phyloP scores from a whole-genome alignment of 2,113 vertebrate species.

The Spea bombifrons region DNA sequence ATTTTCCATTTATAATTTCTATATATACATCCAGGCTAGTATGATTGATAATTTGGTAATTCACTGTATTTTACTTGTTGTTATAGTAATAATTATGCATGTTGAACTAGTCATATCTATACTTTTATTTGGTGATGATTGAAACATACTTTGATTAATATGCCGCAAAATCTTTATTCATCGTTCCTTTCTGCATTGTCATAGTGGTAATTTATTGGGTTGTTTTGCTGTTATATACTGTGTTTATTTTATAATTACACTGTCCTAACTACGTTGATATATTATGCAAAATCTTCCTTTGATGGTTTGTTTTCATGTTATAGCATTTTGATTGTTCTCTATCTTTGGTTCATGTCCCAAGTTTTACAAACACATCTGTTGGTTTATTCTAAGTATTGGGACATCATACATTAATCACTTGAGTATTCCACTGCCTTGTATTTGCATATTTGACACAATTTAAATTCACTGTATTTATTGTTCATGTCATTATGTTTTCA shows the following conservation, averaged over 20 bases:
- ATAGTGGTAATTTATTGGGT: background rate
- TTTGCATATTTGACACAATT: background rate
- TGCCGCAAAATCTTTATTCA: background rate
- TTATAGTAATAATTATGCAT: too few species aligned
- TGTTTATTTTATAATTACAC: background rate
- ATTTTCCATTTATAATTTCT: too few species aligned
- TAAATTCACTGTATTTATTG: background rate
- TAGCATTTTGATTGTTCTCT: background rate
- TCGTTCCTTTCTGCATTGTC: background rate
- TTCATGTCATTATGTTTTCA: background rate
- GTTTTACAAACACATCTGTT: background rate
- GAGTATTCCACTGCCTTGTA: background rate
- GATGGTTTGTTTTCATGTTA: background rate
- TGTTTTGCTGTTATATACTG: background rate
- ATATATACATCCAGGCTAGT: too few species aligned
- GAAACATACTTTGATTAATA: too few species aligned
- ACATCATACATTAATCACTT: constrained; percentile 17
- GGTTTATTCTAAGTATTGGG: background rate
- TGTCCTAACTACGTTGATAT: background rate
- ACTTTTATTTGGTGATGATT: too few species aligned
- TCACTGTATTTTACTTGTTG: too few species aligned
- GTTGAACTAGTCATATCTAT: too few species aligned
- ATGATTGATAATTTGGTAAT: too few species aligned
- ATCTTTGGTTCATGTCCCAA: background rate
- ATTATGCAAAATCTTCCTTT: background rate